Percentiles rank a stretch among this genome's conserved stretches.
Evolutionary conservation across 2,113 vertebrate genomes (phyloP).

Genomic region (Rhea americana): DNA sequence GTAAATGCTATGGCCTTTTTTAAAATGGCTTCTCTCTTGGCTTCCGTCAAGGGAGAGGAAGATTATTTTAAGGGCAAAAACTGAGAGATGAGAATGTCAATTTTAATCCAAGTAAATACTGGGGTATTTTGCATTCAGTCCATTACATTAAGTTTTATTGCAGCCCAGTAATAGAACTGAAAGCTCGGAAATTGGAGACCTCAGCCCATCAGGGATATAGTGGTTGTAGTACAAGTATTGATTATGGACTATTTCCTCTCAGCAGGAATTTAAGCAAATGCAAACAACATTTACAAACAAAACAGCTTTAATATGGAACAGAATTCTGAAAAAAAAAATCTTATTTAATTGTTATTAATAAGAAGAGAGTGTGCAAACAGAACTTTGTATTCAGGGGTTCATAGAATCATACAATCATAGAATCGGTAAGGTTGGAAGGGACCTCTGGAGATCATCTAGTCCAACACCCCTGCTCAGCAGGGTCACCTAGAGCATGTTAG

Average conservation of each 20-base stretch:
- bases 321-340: neutral
- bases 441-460: too few species aligned
- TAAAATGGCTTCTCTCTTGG: neutral
- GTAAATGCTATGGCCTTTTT: neutral
- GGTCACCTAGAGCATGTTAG: too few species aligned
- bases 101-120: constrained; percentile 4
- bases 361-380: neutral
- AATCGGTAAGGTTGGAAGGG: too few species aligned
- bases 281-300: neutral
- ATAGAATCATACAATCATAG: too few species aligned
- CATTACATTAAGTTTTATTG: neutral
- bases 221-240: neutral
- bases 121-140: neutral
- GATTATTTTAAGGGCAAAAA: neutral
- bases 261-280: neutral
- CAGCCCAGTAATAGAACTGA: neutral
- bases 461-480: too few species aligned
- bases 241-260: neutral
- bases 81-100: neutral
- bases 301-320: neutral
- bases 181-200: neutral
- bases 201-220: neutral
- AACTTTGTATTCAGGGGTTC: neutral
- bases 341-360: neutral
- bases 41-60: neutral